Base-by-base conservation (phyloP, 64 coral and sea anemone genomes). In the Hydrozoanthus tunicans region DNA sequence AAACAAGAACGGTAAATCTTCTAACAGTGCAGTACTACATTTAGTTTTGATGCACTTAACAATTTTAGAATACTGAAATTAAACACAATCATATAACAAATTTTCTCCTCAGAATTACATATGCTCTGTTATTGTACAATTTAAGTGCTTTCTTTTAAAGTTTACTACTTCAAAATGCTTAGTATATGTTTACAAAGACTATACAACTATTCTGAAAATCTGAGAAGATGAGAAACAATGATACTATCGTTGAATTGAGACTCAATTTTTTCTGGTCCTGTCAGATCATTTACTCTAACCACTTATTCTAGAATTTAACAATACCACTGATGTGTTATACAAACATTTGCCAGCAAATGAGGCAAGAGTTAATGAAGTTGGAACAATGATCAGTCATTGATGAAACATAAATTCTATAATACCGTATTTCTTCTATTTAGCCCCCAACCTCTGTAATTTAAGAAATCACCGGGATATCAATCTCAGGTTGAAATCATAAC, bases 231-330 rank as follows among this genome's bases (percentile, higher is more conserved):
- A 68, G 65, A 68, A 68, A 68, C 65, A 68, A 68, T 68, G 65
- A 68, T 68, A 68, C n/a, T 68, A 68, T 68, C n/a, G n/a, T 68
- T 68, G 65, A 68, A 68, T 68, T 68, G 64, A 68, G 64, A 68
- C 65, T 68, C 65, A 17, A 68, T 68, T 68, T 68, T 68, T 68
- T 68, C 65, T 68, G 65, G 1, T 68, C 65, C n/a, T 68, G n/a
- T 68, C 65, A 68, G 65, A 68, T 15, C n/a, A 0, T 14, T 15
- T 4, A 68, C n/a, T 68, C 65, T 68, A 9, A 68, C n/a, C n/a
- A 68, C 9, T 68, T 15, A 68, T 4, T 20, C 20, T 20, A 20
- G 20, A 20, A 20, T 20, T 20, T 20, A 20, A 68, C 65, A 68
- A 68, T 68, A 68, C 65, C 65, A 68, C 65, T 68, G 12, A 68